Evolutionary conservation across 2,113 vertebrate genomes (phyloP), one percentile per base, ranked within the genome.

Genomic region (Myiopsitta monachus): DNA sequence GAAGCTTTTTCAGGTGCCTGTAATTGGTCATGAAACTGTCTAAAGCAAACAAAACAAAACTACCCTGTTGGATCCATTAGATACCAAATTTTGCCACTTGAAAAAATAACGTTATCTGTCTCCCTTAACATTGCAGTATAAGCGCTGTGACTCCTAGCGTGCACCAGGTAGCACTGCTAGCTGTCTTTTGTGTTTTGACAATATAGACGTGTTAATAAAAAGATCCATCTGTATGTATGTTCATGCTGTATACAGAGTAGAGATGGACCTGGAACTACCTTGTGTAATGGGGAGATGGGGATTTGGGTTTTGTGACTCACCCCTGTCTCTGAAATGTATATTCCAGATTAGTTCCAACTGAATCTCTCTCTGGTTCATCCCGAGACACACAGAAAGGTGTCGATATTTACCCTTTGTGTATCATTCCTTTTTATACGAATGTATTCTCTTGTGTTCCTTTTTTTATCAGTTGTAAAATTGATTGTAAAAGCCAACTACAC

Each of bases 361-460:
- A 85, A 59, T 95, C 51, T 82, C 39, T 63, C 44, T 88, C 75
- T 88, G 75, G 73, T 83, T 87, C 77, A 62, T 91, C 67, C n/a
- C n/a, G 75, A 68, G 64, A 30, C 47, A 52, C 76, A 85, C 2
- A 19, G 84, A 79, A 80, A 66, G 83, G 63, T 86, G 82, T 94
- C 24, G 7, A 2, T 91, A 92, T 83, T 92, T 92, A 92, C 93
- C 94, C 73, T 91, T 79, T 82, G 88, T 95, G 91, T 94, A 95
- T 82, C 75, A 54, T 88, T 97, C 82, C 94, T 95, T 96, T 97
- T 97, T 92, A 92, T 95, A 96, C 12, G 96, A 97, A 97, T 97
- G 97, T 97, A 97, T 94, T 95, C 81, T 78, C 61, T 83, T 83
- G 66, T 75, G 81, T 95, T 93, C 67, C 75, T 91, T 92, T 82